Base-by-base conservation (phyloP, 2,888 invertebrate genomes). In the Tetanocera ferruginea region DNA sequence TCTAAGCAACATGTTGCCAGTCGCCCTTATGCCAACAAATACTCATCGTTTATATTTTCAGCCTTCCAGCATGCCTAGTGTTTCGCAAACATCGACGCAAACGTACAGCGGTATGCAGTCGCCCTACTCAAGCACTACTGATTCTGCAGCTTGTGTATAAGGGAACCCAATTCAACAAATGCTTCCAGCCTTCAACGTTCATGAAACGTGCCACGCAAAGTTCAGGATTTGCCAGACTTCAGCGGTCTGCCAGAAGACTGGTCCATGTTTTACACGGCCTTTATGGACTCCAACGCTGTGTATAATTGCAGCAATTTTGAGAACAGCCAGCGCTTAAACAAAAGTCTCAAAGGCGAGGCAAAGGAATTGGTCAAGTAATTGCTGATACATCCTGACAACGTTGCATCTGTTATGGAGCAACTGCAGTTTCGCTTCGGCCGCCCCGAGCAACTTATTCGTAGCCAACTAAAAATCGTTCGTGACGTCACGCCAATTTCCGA, bases 361-460 rank as follows among this genome's bases (percentile, higher is more conserved):
- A 57, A 76, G 23, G 80, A 80, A 67, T 43, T 76, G 31, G 78
- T 82, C 5, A 77, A 79, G 52, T 78, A 80, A 1, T 70, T 80
- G 5, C 67, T 81, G 3, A 82, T 81, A n/a, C 79, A 80, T 66
- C 82, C 81, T 9, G 64, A 80, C 14, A 81, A 82, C 51, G 76
- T 79, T 1, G 49, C 55, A 14, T 23, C 74, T 34, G 76, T 81
- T 31, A 70, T 80, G 2, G 78, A 80, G 5, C 77, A 79, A 37
- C 69, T 80, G 2, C 28, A 75, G 5, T 76, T 76, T 73, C 78
- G 79, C 8, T 81, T 80, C 69, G 79, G 82, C 5, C 74, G 80
- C 0, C 78, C 78, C 2, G 81, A 82, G 19, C 76, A 78, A 19
- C 73, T 82, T 1, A 79, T 82, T 5, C 37, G 76, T 17, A 80